Evolutionary conservation across 1,140 invertebrate genomes (phyloP), one percentile per base, ranked within the genome.

Genomic region (Drosophila repletoides): DNA sequence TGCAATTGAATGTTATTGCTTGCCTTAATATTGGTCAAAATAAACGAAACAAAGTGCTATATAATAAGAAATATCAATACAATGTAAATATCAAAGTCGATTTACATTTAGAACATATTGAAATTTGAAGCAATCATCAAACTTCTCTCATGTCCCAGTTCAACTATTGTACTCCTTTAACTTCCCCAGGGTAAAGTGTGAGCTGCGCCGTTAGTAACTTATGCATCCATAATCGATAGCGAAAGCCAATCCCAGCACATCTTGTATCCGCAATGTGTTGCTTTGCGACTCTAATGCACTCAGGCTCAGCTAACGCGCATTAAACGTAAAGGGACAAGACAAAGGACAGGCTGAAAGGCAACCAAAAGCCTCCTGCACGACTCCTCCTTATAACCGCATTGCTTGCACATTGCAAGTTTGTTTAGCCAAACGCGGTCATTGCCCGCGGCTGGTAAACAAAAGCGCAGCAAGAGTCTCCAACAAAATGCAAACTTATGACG

Each of bases 401-500:
- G 24, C 36, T 26, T 3, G 17, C 28, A 29, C 10, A 15, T 9
- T 31, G 28, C 17, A n/a, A 15, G 19, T 31, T 15, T 59, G 53
- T 31, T 29, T 58, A 74, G 71, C 51, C 66, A 79, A 51, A 61
- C 61, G 43, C 64, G 59, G 52, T 59, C 72, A 56, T 55, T 19
- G 75, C 75, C 52, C 31, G 68, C 31, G 60, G 80, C 75, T 59
- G 68, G 60, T 76, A 86, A 86, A 86, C 80, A 86, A 86, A 86
- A 86, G 75, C 71, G 66, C 74, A 79, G 74, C 75, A 56, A 52
- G 75, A 52, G 28, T 19, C 34, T n/a, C 55, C 41, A 29, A 53
- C 26, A 56, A 74, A 86, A 86, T 86, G 67, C 69, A 68, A 86
- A 86, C 80, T 86, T 72, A 76, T 69, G 67, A 69, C 38, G 73